phyloP scores from a whole-genome alignment of 1,140 invertebrate species.

The Orussus abietinus region DNA sequence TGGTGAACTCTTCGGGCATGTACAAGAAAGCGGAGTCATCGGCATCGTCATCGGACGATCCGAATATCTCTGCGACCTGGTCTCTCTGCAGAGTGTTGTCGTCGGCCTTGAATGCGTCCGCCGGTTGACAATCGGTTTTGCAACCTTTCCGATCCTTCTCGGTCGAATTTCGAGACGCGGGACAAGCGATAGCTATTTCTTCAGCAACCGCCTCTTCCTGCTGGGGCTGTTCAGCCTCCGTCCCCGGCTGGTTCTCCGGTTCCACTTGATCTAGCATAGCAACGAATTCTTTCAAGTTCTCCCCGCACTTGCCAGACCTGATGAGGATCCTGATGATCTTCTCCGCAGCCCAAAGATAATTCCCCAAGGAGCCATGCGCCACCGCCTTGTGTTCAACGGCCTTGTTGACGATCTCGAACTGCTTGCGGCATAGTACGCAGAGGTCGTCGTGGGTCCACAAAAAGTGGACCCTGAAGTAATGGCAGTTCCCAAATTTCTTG shows the following conservation, averaged over 20 bases:
- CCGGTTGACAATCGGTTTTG: no score
- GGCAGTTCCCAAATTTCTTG: slow-evolving; percentile 6
- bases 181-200: no score
- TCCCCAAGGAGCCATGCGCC: slow-evolving; percentile 15
- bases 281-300: slow-evolving; percentile 17
- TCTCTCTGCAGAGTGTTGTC: no score
- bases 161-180: no score
- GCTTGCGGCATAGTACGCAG: slow-evolving; percentile 20
- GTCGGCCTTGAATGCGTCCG: no score
- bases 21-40: neutral
- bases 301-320: slow-evolving; percentile 12
- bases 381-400: slow-evolving; percentile 16
- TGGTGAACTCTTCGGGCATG: no score
- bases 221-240: neutral
- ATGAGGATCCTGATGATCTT: slow-evolving; percentile 17
- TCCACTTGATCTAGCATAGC: slow-evolving; percentile 12
- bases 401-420: slow-evolving; percentile 7
- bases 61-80: no score
- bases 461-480: slow-evolving; percentile 15
- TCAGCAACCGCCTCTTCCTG: neutral
- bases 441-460: slow-evolving; percentile 18
- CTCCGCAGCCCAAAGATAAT: slow-evolving; percentile 23
- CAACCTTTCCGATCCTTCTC: slow-evolving; percentile 9
- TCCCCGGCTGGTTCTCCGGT: neutral
- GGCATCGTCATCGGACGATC: neutral